Conservation (phyloP, 2,888 invertebrate genomes). For the Magallana nippona region DNA sequence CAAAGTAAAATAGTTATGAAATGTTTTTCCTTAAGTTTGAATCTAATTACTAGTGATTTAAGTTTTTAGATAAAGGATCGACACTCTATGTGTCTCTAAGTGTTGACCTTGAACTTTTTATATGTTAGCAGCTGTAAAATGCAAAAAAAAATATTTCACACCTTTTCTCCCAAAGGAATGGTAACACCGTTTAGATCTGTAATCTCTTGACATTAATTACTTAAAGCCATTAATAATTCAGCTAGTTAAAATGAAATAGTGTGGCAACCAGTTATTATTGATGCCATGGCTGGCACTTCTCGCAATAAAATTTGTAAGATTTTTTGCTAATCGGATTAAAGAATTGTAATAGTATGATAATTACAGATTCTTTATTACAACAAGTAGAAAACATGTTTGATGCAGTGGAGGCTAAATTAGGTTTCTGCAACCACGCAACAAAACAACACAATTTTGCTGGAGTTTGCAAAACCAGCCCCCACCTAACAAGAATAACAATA, state of each 20-base stretch:
- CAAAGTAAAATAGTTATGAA: too few relatives aligned
- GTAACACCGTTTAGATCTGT: conserved; percentile 20
- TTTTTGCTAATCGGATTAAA: conserved; percentile 12
- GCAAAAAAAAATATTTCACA: conserved; percentile 11
- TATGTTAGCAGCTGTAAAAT: conserved; percentile 20
- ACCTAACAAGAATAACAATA: neutral
- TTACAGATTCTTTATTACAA: neutral
- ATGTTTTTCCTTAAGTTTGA: too few relatives aligned
- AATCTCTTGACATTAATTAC: conserved; percentile 33
- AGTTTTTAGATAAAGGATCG: neutral
- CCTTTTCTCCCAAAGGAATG: conserved; percentile 30
- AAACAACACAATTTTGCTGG: neutral
- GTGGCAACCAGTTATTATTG: neutral
- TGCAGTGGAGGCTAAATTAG: neutral
- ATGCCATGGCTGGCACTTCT: conserved; percentile 18
- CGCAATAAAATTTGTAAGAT: conserved; percentile 18
- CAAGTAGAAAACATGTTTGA: neutral
- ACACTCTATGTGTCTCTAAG: neutral
- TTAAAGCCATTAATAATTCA: conserved; percentile 32
- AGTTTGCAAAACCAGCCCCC: neutral
- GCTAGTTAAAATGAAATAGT: conserved; percentile 18
- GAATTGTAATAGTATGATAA: conserved; percentile 6
- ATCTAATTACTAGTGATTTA: too few relatives aligned
- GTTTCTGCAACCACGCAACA: neutral
- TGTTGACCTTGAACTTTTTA: conserved; percentile 13